These are phyloP conservation scores for Ellobius talpinus DNA, from an alignment of 2,113 vertebrate species.

Conservation along the genomic window DNA sequence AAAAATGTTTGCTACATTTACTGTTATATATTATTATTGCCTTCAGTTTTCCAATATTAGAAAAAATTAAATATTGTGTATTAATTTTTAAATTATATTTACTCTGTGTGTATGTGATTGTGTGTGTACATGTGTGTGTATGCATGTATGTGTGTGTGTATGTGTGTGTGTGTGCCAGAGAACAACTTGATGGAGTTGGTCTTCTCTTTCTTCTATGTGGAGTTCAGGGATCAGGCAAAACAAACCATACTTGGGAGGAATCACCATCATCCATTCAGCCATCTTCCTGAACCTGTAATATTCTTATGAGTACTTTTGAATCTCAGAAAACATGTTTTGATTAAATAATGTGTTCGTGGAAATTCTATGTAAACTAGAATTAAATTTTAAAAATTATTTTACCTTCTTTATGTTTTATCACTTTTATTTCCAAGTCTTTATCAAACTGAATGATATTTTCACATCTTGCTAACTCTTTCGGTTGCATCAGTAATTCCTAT, in stretches of 20 bases:
- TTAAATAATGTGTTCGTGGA: background rate
- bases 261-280: background rate
- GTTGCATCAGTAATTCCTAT: conserved; percentile 53
- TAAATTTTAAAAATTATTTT: conserved; percentile 25
- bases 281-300: background rate
- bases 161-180: background rate
- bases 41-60: background rate
- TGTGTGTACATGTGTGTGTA: too few relatives aligned
- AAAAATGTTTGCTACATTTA: too few relatives aligned
- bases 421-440: conserved; percentile 8
- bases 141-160: background rate
- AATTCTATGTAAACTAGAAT: conserved; percentile 33
- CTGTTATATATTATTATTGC: too few relatives aligned
- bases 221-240: background rate
- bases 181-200: background rate
- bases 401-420: background rate
- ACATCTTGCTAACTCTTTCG: conserved; percentile 45
- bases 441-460: conserved; percentile 58
- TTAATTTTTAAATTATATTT: background rate
- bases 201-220: background rate
- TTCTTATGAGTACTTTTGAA: background rate
- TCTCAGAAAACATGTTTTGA: background rate
- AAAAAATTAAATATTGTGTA: background rate
- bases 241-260: background rate
- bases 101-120: background rate